phyloP scores from a whole-genome alignment of 2,888 invertebrate species.

The Lasioglossum pauxillum region DNA sequence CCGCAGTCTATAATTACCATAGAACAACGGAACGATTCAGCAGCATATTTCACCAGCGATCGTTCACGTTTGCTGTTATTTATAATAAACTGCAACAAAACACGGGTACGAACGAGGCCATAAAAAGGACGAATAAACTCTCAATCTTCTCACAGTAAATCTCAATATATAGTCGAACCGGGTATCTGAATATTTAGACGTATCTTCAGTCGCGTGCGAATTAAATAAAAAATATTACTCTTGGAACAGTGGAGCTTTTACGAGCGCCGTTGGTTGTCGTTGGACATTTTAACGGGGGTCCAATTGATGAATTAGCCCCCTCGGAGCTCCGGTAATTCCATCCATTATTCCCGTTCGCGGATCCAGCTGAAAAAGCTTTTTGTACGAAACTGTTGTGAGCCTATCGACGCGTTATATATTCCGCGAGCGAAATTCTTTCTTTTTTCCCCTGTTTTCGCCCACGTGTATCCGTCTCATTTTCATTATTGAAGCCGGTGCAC shows the following conservation, averaged over 20 bases:
- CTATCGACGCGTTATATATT: neutral
- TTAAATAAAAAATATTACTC: constrained; percentile 10
- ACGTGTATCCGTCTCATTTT: constrained; percentile 2
- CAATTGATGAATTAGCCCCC: neutral
- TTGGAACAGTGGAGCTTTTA: neutral
- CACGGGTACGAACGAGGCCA: neutral
- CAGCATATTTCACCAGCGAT: neutral
- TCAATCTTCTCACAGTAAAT: neutral
- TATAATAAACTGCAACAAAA: neutral
- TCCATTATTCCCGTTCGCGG: neutral
- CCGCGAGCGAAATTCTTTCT: neutral
- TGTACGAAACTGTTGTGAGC: neutral
- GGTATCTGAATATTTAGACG: neutral
- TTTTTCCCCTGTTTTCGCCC: neutral
- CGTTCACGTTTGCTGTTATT: neutral
- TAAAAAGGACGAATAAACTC: neutral
- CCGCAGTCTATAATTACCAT: neutral
- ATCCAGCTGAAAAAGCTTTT: neutral
- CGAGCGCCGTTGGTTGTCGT: neutral
- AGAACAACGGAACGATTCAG: neutral
- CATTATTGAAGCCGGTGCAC: neutral
- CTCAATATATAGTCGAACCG: neutral
- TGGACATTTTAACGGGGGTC: neutral
- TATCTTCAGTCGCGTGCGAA: neutral
- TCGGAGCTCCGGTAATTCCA: neutral